phyloP scores from a whole-genome alignment of 2,113 vertebrate species.

The Mormyrus iriodes region DNA sequence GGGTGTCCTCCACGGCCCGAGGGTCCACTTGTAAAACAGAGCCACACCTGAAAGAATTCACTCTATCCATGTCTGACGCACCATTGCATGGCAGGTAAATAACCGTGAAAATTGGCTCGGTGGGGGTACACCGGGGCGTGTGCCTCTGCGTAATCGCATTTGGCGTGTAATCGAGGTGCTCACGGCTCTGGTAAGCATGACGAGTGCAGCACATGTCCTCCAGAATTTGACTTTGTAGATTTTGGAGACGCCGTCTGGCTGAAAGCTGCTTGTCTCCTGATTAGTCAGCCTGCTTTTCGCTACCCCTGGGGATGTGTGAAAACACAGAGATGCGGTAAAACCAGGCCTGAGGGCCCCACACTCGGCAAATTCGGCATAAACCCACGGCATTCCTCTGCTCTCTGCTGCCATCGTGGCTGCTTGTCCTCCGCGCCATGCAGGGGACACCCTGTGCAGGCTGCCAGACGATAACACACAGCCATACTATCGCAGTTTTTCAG shows the following conservation, averaged over 20 bases:
- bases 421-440: not conserved
- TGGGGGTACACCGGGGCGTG: conserved; percentile 48
- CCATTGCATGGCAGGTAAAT: conserved; percentile 65
- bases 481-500: not conserved
- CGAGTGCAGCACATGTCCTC: not conserved
- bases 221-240: not conserved
- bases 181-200: not conserved
- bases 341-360: not conserved
- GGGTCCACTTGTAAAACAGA: conserved; percentile 52
- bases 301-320: not conserved
- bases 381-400: not conserved
- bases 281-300: not conserved
- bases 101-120: conserved; percentile 51
- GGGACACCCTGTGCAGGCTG: not conserved
- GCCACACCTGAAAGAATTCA: conserved; percentile 50
- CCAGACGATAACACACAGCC: not conserved
- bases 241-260: not conserved
- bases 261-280: not conserved
- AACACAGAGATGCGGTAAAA: not conserved
- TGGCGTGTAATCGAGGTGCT: not conserved
- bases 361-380: not conserved
- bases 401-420: not conserved
- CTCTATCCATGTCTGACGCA: conserved; percentile 57
- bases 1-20: conserved; percentile 57
- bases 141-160: not conserved